A percentile compares a stretch with the other conserved stretches of the same genome.
Conservation (phyloP, 2,113 vertebrate species). For the Siniperca knerii region DNA sequence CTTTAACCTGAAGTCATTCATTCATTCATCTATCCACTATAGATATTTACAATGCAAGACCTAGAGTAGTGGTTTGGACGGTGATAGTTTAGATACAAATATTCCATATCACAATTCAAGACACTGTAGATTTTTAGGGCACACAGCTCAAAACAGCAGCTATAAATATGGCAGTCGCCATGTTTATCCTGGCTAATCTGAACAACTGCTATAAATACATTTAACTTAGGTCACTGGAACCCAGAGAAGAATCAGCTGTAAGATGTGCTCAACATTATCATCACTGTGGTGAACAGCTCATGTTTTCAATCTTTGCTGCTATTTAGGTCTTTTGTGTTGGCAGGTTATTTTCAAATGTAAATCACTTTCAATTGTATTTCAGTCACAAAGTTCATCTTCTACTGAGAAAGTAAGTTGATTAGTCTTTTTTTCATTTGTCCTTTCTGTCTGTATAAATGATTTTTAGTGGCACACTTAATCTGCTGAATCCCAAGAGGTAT, state of each 20-base stretch:
- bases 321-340: constrained; percentile 39
- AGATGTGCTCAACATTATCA: not conserved
- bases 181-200: not conserved
- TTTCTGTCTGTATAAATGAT: constrained; percentile 8
- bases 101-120: not conserved
- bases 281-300: not conserved
- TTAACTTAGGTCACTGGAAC: not conserved
- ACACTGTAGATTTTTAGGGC: not conserved
- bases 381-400: constrained; percentile 82
- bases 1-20: not conserved
- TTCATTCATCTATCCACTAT: not conserved
- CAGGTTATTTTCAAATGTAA: constrained; percentile 62
- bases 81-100: not conserved
- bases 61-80: not conserved
- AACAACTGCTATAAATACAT: not conserved
- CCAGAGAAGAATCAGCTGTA: constrained; percentile 8
- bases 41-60: not conserved
- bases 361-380: constrained; percentile 82
- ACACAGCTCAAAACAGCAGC: not conserved
- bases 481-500: not conserved
- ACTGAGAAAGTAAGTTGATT: constrained; percentile 83
- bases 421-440: constrained; percentile 17
- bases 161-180: not conserved
- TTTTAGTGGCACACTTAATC: not conserved
- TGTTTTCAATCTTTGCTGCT: constrained; percentile 4